These are phyloP conservation scores for Pseudotriccus pelzelni DNA, from an alignment of 2,797 vertebrate genomes.

Conservation along the genomic window DNA sequence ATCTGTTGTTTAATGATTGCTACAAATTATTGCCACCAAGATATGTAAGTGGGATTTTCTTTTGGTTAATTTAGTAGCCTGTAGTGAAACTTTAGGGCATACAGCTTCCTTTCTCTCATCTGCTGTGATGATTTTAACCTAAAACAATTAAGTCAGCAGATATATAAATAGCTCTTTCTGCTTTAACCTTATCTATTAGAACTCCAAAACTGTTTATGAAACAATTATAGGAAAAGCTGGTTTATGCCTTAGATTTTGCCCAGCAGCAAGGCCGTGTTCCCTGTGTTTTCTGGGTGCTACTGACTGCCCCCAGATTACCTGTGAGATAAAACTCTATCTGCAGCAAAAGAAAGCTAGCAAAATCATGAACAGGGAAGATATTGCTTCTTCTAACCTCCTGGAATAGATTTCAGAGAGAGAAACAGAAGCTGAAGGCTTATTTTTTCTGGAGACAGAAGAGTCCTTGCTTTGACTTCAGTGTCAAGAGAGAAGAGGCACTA, in stretches of 20 bases:
- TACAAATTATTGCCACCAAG: neutral
- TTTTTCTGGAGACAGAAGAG: neutral
- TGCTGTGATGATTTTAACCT: neutral
- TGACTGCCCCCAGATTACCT: rapidly evolving
- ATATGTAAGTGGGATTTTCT: neutral
- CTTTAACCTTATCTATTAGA: neutral
- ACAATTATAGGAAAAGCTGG: neutral
- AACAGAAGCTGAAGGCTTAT: neutral
- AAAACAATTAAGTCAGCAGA: neutral
- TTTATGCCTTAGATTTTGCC: neutral
- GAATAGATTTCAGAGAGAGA: neutral
- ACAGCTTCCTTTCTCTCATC: neutral
- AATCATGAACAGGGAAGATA: neutral
- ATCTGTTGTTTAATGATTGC: neutral
- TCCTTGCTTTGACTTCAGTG: neutral
- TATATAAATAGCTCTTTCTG: neutral
- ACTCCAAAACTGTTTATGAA: neutral
- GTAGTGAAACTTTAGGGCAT: neutral
- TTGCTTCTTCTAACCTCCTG: neutral
- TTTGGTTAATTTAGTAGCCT: neutral
- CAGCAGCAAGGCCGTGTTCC: neutral
- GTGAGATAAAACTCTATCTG: neutral
- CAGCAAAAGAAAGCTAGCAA: neutral
- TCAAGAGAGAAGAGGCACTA: neutral
- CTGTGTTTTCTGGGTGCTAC: neutral